These are phyloP conservation scores for Uropsilus gracilis DNA, from an alignment of 2,113 vertebrate species.

Conservation along the genomic window DNA sequence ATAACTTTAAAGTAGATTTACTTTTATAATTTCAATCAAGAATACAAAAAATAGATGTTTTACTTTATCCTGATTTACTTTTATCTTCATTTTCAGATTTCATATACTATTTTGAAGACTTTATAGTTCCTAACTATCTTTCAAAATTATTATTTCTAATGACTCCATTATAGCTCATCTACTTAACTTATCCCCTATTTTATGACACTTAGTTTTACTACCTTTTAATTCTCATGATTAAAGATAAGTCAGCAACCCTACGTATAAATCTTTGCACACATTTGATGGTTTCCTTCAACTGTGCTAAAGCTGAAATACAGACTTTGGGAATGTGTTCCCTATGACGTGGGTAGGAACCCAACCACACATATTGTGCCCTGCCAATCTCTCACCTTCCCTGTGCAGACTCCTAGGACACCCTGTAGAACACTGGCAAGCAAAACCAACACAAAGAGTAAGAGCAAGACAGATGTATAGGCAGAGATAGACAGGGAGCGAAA, in stretches of 20 bases:
- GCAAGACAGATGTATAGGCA: background rate
- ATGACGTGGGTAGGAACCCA: background rate
- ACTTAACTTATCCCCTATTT: background rate
- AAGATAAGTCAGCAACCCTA: background rate
- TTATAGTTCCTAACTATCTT: background rate
- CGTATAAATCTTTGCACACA: background rate
- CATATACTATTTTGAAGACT: background rate
- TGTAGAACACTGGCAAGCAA: too few relatives aligned
- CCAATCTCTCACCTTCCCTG: background rate
- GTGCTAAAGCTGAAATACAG: background rate
- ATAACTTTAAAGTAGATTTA: background rate
- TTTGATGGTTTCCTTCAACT: background rate
- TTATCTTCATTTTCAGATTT: background rate
- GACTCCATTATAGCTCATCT: background rate
- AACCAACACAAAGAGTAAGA: too few relatives aligned
- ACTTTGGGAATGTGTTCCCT: background rate
- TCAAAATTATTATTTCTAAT: background rate
- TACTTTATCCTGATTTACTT: background rate
- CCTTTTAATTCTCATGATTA: constrained; percentile 18
- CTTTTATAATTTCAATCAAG: background rate
- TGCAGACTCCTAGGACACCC: background rate
- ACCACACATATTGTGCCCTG: background rate
- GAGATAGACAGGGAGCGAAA: background rate
- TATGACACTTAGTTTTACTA: background rate
- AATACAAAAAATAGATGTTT: background rate